These are phyloP conservation scores for Watsonalla binaria DNA, from an alignment of 2,888 invertebrate genomes.

Conservation along the genomic window DNA sequence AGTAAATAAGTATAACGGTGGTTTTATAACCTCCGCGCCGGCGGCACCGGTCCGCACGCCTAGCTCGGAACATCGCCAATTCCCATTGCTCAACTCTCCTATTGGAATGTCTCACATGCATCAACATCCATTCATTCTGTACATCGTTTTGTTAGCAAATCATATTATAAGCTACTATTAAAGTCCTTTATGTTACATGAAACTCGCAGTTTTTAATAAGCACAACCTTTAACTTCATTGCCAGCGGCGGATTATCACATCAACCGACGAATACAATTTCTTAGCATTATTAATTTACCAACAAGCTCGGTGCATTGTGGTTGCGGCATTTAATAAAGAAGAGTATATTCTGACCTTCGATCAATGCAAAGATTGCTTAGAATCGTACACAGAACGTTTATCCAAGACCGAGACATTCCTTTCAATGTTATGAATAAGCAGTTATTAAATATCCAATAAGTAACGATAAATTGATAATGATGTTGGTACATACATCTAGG, in stretches of 20 bases:
- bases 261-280: conserved; percentile 7
- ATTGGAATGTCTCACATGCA: conserved; percentile 72
- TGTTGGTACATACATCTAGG: too few species aligned
- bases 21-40: conserved; percentile 68
- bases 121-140: conserved; percentile 56
- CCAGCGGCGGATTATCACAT: conserved; percentile 23
- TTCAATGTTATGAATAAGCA: background rate
- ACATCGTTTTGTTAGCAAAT: background rate
- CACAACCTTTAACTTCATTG: conserved; percentile 38
- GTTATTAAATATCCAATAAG: background rate
- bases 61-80: conserved; percentile 73
- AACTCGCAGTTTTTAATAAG: conserved; percentile 18
- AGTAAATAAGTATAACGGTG: conserved; percentile 75
- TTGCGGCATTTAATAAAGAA: background rate
- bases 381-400: background rate
- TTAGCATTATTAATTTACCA: conserved; percentile 4
- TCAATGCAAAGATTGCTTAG: background rate
- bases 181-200: conserved; percentile 14
- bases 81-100: conserved; percentile 70
- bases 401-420: background rate
- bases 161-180: background rate
- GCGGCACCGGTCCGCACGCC: conserved; percentile 51
- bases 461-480: background rate
- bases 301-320: background rate
- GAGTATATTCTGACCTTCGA: background rate